Percentiles rank a stretch among this genome's conserved stretches.
Conservation (phyloP, 53 echinoderm and acorn worm genomes). For the Echinometra lucunter region DNA sequence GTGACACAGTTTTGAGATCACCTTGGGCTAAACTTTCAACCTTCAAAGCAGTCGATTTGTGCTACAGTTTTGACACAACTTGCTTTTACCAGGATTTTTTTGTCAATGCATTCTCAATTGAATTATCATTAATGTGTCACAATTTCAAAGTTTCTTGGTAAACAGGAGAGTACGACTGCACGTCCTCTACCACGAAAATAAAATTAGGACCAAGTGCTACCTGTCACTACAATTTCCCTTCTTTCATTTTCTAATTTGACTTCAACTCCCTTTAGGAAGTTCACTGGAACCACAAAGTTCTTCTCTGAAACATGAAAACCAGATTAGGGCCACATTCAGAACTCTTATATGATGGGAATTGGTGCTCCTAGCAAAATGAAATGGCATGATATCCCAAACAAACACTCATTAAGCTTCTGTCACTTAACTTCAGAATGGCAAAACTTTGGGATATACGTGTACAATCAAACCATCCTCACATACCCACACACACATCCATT, state of each 20-base stretch:
- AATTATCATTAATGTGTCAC: neutral
- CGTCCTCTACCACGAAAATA: neutral
- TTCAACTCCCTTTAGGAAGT: neutral
- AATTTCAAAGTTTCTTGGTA: neutral
- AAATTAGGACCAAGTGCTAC: neutral
- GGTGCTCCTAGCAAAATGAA: neutral
- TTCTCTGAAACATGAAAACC: neutral
- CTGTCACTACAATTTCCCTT: neutral
- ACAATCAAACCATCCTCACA: neutral
- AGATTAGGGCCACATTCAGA: neutral
- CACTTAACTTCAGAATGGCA: neutral
- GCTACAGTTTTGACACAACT: no score
- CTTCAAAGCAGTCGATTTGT: no score
- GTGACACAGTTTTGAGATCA: no score
- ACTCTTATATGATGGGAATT: neutral
- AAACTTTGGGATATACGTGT: neutral
- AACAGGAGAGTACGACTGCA: neutral
- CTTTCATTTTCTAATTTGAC: neutral
- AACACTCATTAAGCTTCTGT: neutral
- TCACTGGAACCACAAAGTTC: neutral
- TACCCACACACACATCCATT: conserved; percentile 9
- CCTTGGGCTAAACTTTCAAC: no score
- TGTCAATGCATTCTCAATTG: neutral
- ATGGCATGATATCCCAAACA: neutral
- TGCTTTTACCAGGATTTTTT: no score